A percentile compares a stretch with the other conserved stretches of the same genome.
These are phyloP conservation scores for Stenopsyche tienmushanensis DNA, from an alignment of 1,140 invertebrate genomes.

Conservation along the genomic window DNA sequence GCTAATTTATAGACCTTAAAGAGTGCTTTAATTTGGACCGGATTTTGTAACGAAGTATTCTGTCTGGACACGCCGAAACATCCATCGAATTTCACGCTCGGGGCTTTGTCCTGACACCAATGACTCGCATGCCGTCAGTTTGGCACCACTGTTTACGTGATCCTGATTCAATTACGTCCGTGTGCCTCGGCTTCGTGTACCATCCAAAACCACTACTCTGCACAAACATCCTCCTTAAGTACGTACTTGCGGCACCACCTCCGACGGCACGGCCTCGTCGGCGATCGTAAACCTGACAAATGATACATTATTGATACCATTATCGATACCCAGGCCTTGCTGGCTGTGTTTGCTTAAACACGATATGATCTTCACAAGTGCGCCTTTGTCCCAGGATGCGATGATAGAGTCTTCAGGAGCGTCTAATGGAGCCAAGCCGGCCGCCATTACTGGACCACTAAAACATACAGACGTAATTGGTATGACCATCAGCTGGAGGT, in stretches of 20 bases:
- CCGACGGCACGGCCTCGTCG: background rate
- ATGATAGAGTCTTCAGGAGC: conserved; percentile 1
- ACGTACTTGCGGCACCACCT: background rate
- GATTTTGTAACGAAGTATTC: too few species aligned
- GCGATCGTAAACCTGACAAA: conserved; percentile 23
- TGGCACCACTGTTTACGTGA: background rate
- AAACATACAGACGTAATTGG: background rate
- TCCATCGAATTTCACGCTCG: background rate
- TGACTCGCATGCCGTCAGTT: too few species aligned
- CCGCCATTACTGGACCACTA: background rate
- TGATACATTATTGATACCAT: conserved; percentile 25
- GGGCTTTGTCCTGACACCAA: too few species aligned
- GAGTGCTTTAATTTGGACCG: too few species aligned
- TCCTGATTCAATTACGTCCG: conserved; percentile 15
- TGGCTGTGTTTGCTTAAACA: conserved; percentile 9
- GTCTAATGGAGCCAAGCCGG: background rate
- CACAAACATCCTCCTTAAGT: conserved; percentile 12
- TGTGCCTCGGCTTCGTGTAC: background rate
- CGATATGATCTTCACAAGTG: conserved; percentile 4
- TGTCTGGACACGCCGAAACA: background rate
- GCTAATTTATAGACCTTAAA: too few species aligned
- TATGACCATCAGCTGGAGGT: too few species aligned
- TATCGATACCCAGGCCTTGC: background rate
- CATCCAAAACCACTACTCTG: background rate
- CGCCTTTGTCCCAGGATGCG: background rate